A percentile compares a stretch with the other conserved stretches of the same genome.
Evolutionary conservation across 2,797 vertebrate genomes (phyloP).

Genomic region (Decapterus maruadsi): DNA sequence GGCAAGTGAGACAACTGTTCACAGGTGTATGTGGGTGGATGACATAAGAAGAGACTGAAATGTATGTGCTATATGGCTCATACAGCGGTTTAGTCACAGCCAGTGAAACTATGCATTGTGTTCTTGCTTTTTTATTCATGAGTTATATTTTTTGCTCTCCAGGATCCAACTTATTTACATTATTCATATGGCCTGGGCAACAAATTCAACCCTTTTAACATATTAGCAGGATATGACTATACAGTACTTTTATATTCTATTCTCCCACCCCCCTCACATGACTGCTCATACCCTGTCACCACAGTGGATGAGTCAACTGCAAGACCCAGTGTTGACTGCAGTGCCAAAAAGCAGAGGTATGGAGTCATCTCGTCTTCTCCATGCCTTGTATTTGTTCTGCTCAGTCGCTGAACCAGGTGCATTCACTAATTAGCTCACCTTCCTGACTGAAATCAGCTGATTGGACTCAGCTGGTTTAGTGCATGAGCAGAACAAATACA

Average conservation of each 20-base stretch:
- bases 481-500: too few species aligned
- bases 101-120: not conserved
- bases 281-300: slow-evolving; percentile 27
- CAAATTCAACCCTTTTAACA: not conserved
- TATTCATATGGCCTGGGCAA: not conserved
- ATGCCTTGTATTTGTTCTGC: too few species aligned
- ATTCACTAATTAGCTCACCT: too few species aligned
- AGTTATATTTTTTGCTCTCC: not conserved
- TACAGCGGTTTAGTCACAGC: not conserved
- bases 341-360: slow-evolving; percentile 35
- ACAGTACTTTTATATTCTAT: not conserved
- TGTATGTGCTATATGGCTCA: not conserved
- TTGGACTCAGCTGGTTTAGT: too few species aligned
- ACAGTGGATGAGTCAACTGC: slow-evolving; percentile 59
- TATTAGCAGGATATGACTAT: not conserved
- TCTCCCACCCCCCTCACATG: slow-evolving; percentile 25
- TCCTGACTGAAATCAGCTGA: too few species aligned
- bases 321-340: slow-evolving; percentile 87
- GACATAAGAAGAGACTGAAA: slow-evolving; percentile 7
- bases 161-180: not conserved
- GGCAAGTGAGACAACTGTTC: slow-evolving; percentile 24
- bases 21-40: slow-evolving; percentile 39
- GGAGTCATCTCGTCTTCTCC: too few species aligned
- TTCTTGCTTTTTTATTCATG: not conserved
- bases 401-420: too few species aligned